Conservation (phyloP, 2,888 invertebrate genomes). For the Megamerina dolium region DNA sequence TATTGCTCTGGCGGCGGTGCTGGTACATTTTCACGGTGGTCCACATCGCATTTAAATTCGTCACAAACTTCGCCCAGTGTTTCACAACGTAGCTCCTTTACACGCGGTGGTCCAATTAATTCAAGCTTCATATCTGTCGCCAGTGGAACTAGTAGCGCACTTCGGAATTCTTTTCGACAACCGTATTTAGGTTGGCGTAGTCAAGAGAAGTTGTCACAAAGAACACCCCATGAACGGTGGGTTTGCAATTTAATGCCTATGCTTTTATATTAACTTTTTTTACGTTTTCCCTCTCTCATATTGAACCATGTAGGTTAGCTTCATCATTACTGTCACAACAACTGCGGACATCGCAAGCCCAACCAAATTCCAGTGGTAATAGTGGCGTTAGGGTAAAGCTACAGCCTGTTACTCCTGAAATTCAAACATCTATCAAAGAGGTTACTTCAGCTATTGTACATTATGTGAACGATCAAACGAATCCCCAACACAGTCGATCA, state of each 20-base stretch:
- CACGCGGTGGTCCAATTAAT: conserved; percentile 53
- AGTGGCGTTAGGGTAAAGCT: conserved; percentile 24
- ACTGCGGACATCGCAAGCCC: conserved; percentile 32
- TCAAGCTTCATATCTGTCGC: conserved; percentile 56
- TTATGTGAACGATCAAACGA: conserved; percentile 72
- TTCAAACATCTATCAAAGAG: conserved; percentile 83
- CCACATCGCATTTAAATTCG: conserved; percentile 68
- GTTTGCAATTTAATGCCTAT: background rate
- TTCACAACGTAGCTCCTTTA: conserved; percentile 66
- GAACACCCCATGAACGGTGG: conserved; percentile 79
- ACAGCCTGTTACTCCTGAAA: conserved; percentile 54
- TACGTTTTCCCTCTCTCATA: conserved; percentile 1
- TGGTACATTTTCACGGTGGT: conserved; percentile 56
- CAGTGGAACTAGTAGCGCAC: conserved; percentile 55
- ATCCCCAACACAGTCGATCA: conserved; percentile 52
- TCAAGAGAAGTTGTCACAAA: conserved; percentile 72
- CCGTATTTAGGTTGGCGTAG: conserved; percentile 88
- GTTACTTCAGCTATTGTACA: conserved; percentile 90
- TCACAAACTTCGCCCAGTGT: conserved; percentile 69
- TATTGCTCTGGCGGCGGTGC: conserved; percentile 19
- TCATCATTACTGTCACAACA: conserved; percentile 60
- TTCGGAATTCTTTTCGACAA: conserved; percentile 65
- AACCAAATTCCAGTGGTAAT: conserved; percentile 27
- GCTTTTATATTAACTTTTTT: background rate
- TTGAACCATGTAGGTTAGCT: conserved; percentile 59